phyloP scores from a whole-genome alignment of 1,140 invertebrate genomes.

The Mactra quadrangularis region DNA sequence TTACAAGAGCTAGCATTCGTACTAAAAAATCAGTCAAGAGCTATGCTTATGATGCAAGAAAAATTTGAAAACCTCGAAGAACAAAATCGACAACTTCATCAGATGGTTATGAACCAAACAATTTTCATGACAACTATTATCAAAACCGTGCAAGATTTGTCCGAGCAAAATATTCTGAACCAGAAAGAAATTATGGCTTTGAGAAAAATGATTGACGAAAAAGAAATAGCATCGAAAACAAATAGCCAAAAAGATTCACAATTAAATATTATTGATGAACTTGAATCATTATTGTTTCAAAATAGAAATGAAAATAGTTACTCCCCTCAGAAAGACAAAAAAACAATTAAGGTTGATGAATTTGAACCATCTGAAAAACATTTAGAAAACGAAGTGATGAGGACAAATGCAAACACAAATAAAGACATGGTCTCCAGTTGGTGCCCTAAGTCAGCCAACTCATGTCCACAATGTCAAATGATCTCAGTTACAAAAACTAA shows the following conservation, averaged over 20 bases:
- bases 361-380: too few species aligned
- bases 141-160: conserved; percentile 72
- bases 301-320: not conserved
- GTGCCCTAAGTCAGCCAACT: conserved; percentile 26
- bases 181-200: conserved; percentile 64
- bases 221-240: not conserved
- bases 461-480: conserved; percentile 34
- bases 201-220: conserved; percentile 53
- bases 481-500: conserved; percentile 1
- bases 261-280: conserved; percentile 33
- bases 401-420: not conserved
- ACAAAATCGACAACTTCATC: conserved; percentile 73
- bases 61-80: conserved; percentile 72
- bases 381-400: too few species aligned
- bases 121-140: conserved; percentile 72
- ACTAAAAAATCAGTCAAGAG: conserved; percentile 69
- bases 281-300: conserved; percentile 26
- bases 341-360: not conserved
- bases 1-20: conserved; percentile 69
- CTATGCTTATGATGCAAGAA: conserved; percentile 67
- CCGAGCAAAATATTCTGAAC: conserved; percentile 70
- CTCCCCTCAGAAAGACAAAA: not conserved
- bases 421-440: not conserved
- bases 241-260: not conserved
- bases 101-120: conserved; percentile 78